Evolutionary conservation across 2,797 vertebrate genomes (phyloP), one percentile per base, ranked within the genome.

Genomic region (Leptoclinus maculatus): DNA sequence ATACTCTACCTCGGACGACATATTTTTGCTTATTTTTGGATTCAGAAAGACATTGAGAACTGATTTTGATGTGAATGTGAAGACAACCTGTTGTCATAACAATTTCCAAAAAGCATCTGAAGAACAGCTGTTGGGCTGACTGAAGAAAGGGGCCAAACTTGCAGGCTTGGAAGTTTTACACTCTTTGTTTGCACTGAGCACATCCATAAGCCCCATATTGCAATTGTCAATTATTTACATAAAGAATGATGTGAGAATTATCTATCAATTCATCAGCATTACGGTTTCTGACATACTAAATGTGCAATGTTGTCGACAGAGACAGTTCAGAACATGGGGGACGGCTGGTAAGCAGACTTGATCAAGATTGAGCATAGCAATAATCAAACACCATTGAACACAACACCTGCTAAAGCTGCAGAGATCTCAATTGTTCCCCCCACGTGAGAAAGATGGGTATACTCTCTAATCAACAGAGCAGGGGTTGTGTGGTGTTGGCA

Each of bases 351-450:
- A 76, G 81, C 66, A 36, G 78, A 69, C 78, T 82, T 91, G 82
- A 91, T 90, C 88, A 91, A 93, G 92, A 93, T 91, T 87, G 92
- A 92, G 88, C 78, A 27, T 23, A 38, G 89, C 89, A 93, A 92
- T 92, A 91, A 91, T 90, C 87, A 89, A 87, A 92, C 82, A 59
- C 66, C 76, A 73, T 84, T 70, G 88, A 89, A 89, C 84, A 57
- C 86, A 92, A 90, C 93, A 94, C 91, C 92, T 95, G 93, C 93
- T 91, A 90, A 90, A 84, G 45, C 84, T 80, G 78, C 74, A 83
- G 85, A 87, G 89, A 84, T 88, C 76, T 87, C 83, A 91, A 87
- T 83, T 84, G 87, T 76, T 68, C 29, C 84, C 68, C 66, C 60
- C 78, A 51, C 3, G 17, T 70, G 78, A 88, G 77, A 80, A 76